These are phyloP conservation scores for Dione vanillae DNA, from an alignment of 2,888 invertebrate genomes.

Conservation along the genomic window DNA sequence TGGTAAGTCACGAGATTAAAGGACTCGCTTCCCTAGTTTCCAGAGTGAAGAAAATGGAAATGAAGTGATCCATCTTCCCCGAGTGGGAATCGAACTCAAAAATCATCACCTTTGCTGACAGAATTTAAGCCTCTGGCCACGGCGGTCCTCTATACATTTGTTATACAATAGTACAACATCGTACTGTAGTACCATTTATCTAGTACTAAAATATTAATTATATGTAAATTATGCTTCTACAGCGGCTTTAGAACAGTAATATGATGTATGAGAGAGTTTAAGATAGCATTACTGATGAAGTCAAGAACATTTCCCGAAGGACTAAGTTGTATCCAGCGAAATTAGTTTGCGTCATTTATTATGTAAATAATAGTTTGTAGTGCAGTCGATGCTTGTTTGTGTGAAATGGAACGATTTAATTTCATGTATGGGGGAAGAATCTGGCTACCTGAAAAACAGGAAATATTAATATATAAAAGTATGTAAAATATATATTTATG, in stretches of 20 bases:
- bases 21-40: too few species aligned
- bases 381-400: background rate
- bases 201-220: background rate
- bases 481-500: too few species aligned
- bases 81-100: too few species aligned
- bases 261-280: background rate
- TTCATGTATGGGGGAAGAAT: too few species aligned
- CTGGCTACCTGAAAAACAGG: too few species aligned
- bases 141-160: background rate
- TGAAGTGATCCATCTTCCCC: too few species aligned
- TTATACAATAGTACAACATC: too few species aligned
- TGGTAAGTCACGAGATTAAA: too few species aligned
- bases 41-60: too few species aligned
- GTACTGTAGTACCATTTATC: background rate
- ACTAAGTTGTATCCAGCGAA: background rate
- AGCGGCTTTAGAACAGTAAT: background rate
- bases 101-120: background rate
- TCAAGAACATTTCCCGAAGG: slow-evolving; percentile 5
- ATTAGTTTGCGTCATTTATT: background rate
- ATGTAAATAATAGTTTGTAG: background rate
- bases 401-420: too few species aligned
- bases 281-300: background rate
- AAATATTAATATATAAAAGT: too few species aligned
- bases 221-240: background rate
- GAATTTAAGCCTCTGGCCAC: background rate